phyloP scores from a whole-genome alignment of 2,113 vertebrate genomes.

The Copsychus sechellarum region DNA sequence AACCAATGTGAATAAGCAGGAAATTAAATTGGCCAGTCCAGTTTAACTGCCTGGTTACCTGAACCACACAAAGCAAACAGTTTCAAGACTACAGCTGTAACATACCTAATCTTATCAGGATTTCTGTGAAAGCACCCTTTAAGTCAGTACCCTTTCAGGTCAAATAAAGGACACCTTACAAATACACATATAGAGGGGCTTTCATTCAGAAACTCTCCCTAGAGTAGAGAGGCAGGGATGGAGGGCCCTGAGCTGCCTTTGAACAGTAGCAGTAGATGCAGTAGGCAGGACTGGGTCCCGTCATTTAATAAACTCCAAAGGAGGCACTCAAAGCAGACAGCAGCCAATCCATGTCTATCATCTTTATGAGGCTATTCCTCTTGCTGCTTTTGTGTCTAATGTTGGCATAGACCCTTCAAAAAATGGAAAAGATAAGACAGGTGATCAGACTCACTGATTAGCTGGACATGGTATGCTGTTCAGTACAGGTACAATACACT shows the following conservation, averaged over 20 bases:
- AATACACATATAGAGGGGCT: slow-evolving; percentile 35
- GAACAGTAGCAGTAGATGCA: slow-evolving; percentile 7
- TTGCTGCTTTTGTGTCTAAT: neutral
- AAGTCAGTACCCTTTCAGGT: slow-evolving; percentile 30
- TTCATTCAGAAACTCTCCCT: slow-evolving; percentile 30
- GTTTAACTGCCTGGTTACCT: slow-evolving; percentile 19
- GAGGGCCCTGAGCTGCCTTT: slow-evolving; percentile 4
- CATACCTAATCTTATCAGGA: slow-evolving; percentile 56
- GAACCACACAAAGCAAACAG: slow-evolving; percentile 50
- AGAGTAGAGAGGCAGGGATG: neutral
- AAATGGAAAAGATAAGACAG: neutral
- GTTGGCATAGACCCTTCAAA: neutral
- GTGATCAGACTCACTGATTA: neutral
- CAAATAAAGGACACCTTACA: slow-evolving; percentile 52
- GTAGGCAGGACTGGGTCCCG: neutral
- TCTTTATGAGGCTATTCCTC: neutral
- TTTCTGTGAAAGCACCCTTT: slow-evolving; percentile 54
- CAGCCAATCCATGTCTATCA: neutral
- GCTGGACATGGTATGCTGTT: neutral
- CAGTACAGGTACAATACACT: neutral
- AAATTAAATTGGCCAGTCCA: slow-evolving; percentile 38
- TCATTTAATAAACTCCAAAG: neutral
- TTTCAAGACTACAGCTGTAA: slow-evolving; percentile 29
- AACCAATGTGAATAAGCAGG: neutral
- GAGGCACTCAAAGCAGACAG: slow-evolving; percentile 37